Evolutionary conservation across 2,113 vertebrate genomes (phyloP).

Genomic region (Salvator merianae): DNA sequence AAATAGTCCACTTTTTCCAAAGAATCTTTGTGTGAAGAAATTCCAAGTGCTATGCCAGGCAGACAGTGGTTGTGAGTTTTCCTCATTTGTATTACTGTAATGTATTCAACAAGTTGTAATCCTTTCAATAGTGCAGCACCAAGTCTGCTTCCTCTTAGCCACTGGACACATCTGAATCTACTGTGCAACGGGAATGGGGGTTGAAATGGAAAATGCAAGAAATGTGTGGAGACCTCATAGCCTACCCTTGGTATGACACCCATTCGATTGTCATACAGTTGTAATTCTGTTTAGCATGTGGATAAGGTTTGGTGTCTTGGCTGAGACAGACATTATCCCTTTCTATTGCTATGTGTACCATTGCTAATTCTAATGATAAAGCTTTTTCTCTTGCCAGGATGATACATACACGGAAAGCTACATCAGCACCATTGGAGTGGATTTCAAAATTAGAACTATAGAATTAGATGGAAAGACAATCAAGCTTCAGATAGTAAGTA

Average conservation of each 20-base stretch:
- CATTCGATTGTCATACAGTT: too few relatives aligned
- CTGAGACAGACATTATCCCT: background rate
- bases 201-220: too few relatives aligned
- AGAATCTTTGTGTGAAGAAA: background rate
- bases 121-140: background rate
- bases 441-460: slow-evolving; percentile 99
- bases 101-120: background rate
- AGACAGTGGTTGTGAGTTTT: background rate
- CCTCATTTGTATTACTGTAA: background rate
- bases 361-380: slow-evolving; percentile 6
- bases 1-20: background rate
- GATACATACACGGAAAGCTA: slow-evolving; percentile 99
- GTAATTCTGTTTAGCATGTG: too few relatives aligned
- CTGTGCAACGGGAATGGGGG: too few relatives aligned
- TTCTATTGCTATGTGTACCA: background rate
- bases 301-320: background rate
- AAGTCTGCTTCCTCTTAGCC: background rate
- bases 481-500: slow-evolving; percentile 98
- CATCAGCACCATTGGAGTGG: slow-evolving; percentile 98
- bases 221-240: too few relatives aligned
- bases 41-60: background rate
- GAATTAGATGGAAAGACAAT: slow-evolving; percentile 98
- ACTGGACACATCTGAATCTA: background rate
- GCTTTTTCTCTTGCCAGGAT: slow-evolving; percentile 80
- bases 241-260: background rate